Percentiles rank a stretch among this genome's conserved stretches.
Conservation (phyloP, 2,797 vertebrate species). For the Rhynchotus rufescens region DNA sequence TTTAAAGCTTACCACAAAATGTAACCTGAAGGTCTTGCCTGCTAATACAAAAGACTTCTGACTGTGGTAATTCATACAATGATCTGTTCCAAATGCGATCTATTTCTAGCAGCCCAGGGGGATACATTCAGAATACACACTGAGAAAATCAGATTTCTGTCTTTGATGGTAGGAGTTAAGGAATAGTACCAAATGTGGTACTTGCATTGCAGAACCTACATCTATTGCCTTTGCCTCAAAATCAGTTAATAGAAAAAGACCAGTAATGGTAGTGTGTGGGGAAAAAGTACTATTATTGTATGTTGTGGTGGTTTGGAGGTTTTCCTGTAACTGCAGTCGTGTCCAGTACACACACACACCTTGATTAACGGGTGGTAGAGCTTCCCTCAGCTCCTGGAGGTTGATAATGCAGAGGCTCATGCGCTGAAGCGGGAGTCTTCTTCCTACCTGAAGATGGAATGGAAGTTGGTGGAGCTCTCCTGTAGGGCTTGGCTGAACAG, state of each 20-base stretch:
- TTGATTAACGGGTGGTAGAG: neutral
- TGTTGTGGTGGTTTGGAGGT: neutral
- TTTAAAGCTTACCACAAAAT: slow-evolving; percentile 30
- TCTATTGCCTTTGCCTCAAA: neutral
- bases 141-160: slow-evolving; percentile 38
- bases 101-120: slow-evolving; percentile 21
- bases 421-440: neutral
- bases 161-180: neutral
- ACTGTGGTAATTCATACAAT: slow-evolving; percentile 24
- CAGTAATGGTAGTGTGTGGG: neutral
- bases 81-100: neutral
- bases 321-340: neutral
- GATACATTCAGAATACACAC: neutral
- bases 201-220: neutral
- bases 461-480: neutral
- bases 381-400: neutral
- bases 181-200: neutral
- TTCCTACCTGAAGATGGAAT: neutral
- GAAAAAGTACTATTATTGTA: neutral
- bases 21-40: slow-evolving; percentile 11
- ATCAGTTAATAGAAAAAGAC: neutral
- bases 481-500: neutral
- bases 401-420: neutral
- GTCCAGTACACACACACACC: neutral
- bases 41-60: slow-evolving; percentile 15